Conservation (phyloP, 2,113 vertebrate species). For the Leptosomus discolor region DNA sequence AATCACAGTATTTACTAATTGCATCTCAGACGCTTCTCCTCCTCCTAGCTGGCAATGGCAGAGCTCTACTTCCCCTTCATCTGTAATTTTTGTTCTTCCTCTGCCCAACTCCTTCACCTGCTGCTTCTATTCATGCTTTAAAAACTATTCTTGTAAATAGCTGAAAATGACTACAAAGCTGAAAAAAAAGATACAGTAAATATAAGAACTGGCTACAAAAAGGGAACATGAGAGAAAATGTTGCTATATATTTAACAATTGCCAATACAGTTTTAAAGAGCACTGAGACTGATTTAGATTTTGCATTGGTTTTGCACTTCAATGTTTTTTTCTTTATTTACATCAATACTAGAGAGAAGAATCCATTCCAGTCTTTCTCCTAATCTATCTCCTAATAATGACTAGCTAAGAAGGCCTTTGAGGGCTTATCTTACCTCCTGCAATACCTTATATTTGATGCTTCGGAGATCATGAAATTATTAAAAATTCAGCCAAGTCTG, state of each 20-base stretch:
- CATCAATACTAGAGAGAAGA: background rate
- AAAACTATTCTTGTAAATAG: background rate
- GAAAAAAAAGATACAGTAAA: background rate
- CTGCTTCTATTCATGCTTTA: background rate
- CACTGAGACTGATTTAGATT: background rate
- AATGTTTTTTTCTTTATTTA: background rate
- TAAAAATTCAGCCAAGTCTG: slow-evolving; percentile 27
- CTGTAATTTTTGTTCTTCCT: background rate
- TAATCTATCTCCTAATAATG: background rate
- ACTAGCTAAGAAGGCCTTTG: background rate
- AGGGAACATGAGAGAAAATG: background rate
- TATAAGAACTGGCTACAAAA: background rate
- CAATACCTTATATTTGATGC: background rate
- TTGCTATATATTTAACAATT: background rate
- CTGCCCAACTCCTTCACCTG: background rate
- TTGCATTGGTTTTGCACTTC: background rate
- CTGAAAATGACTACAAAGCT: background rate
- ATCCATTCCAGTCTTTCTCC: background rate
- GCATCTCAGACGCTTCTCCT: background rate
- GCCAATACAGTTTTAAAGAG: background rate
- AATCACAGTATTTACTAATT: background rate
- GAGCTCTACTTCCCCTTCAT: background rate
- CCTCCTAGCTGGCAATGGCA: background rate
- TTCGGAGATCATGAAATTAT: slow-evolving; percentile 23
- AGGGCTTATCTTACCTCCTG: background rate